These are phyloP conservation scores for Masnerella sp. DNA, from an alignment of 2,888 invertebrate genomes.

Conservation along the genomic window DNA sequence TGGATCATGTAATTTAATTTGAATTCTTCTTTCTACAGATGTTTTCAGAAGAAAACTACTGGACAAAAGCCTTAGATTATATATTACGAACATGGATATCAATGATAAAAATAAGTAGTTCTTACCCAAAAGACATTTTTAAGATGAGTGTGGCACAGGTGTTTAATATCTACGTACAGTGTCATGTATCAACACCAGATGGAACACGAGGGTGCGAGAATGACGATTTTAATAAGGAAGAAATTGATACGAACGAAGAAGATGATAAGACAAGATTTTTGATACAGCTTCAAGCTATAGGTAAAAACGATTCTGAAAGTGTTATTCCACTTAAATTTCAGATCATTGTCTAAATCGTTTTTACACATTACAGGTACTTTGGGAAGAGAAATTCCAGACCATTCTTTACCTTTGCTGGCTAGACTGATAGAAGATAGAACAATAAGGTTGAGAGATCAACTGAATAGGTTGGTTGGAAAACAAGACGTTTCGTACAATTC, in stretches of 20 bases:
- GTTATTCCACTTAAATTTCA: no score
- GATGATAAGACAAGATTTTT: slow-evolving; percentile 83
- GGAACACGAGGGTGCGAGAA: slow-evolving; percentile 82
- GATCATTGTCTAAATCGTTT: no score
- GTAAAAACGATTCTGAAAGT: no score
- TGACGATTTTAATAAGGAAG: slow-evolving; percentile 78
- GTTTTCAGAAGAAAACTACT: slow-evolving; percentile 79
- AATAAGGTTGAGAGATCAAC: slow-evolving; percentile 79
- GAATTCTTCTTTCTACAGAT: slow-evolving; percentile 71
- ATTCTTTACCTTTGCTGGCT: slow-evolving; percentile 83
- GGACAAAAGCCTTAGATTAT: slow-evolving; percentile 84
- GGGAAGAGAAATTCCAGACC: slow-evolving; percentile 82
- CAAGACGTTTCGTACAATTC: slow-evolving; percentile 61
- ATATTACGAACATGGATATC: slow-evolving; percentile 84
- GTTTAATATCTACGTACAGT: slow-evolving; percentile 89
- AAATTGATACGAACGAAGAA: slow-evolving; percentile 83
- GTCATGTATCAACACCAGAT: slow-evolving; percentile 89
- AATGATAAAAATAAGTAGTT: slow-evolving; percentile 78
- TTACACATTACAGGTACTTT: no score
- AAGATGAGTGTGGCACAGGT: slow-evolving; percentile 79
- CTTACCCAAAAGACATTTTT: slow-evolving; percentile 75
- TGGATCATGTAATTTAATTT: no score
- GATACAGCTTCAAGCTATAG: slow-evolving; percentile 88
- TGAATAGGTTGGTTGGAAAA: slow-evolving; percentile 71
- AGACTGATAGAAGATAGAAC: slow-evolving; percentile 84